Conservation (phyloP, 2,888 invertebrate genomes). For the Teinopalpus imperialis region DNA sequence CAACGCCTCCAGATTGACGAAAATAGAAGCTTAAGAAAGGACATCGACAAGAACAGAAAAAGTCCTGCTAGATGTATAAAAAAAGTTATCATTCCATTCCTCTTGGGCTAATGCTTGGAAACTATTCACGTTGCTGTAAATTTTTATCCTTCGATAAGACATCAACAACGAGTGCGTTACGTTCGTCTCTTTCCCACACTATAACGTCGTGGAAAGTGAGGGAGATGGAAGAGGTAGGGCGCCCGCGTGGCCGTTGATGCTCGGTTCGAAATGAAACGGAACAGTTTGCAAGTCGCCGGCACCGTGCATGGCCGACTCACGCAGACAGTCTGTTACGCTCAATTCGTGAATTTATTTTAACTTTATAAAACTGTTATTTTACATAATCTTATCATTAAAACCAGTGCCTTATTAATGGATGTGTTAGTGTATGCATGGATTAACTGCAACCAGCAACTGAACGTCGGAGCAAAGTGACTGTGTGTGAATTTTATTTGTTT, state of each 20-base stretch:
- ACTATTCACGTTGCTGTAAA: slow-evolving; percentile 74
- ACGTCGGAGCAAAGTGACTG: slow-evolving; percentile 54
- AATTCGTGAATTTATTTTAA: slow-evolving; percentile 65
- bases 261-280: slow-evolving; percentile 69
- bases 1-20: slow-evolving; percentile 51
- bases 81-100: slow-evolving; percentile 67
- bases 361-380: slow-evolving; percentile 56
- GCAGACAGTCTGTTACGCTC: slow-evolving; percentile 70
- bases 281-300: slow-evolving; percentile 81
- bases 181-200: slow-evolving; percentile 55
- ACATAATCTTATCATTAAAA: slow-evolving; percentile 46
- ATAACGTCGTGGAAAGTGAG: slow-evolving; percentile 52
- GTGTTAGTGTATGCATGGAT: slow-evolving; percentile 75
- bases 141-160: slow-evolving; percentile 76
- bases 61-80: slow-evolving; percentile 74
- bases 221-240: slow-evolving; percentile 72
- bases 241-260: slow-evolving; percentile 73
- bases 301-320: slow-evolving; percentile 67
- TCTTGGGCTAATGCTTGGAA: slow-evolving; percentile 67
- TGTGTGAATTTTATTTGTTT: slow-evolving; percentile 53
- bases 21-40: slow-evolving; percentile 65
- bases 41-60: slow-evolving; percentile 57
- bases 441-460: slow-evolving; percentile 51
- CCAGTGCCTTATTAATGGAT: slow-evolving; percentile 77
- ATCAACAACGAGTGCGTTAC: slow-evolving; percentile 49